phyloP scores from a whole-genome alignment of 2,113 vertebrate species.

The Thomomys bottae region DNA sequence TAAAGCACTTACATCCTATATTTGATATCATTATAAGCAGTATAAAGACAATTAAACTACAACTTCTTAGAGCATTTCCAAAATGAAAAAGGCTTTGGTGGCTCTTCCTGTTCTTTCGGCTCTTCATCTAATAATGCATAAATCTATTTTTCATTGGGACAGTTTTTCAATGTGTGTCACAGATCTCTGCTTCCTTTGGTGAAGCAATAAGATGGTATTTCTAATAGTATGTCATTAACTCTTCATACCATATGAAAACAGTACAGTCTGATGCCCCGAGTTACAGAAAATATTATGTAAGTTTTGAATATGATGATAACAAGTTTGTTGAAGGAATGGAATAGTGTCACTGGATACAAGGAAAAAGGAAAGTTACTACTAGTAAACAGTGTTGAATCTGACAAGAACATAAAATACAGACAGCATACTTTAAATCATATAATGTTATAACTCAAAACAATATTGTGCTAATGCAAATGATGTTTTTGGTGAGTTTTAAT shows the following conservation, averaged over 20 bases:
- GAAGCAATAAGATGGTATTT: neutral
- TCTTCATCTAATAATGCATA: conserved; percentile 41
- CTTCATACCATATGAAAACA: neutral
- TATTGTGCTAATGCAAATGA: neutral
- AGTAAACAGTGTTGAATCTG: conserved; percentile 16
- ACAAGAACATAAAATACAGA: neutral
- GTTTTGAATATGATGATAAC: neutral
- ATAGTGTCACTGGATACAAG: neutral
- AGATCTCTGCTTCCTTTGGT: neutral
- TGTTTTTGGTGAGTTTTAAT: conserved; percentile 7
- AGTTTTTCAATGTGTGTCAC: neutral
- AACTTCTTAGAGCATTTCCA: conserved; percentile 49
- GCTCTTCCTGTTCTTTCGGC: conserved; percentile 23
- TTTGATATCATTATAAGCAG: conserved; percentile 60
- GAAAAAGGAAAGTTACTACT: neutral
- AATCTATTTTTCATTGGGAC: conserved; percentile 7
- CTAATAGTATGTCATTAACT: neutral
- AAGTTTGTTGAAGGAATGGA: neutral
- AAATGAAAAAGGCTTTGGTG: conserved; percentile 24
- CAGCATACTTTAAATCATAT: neutral
- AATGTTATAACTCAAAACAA: neutral
- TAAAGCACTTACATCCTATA: conserved; percentile 38
- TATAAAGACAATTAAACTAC: conserved; percentile 61
- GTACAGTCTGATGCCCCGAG: neutral
- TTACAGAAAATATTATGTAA: conserved; percentile 9